Percentiles rank a stretch among this genome's conserved stretches.
Conservation (phyloP, 1,140 invertebrate species). For the Drosophila orosa region DNA sequence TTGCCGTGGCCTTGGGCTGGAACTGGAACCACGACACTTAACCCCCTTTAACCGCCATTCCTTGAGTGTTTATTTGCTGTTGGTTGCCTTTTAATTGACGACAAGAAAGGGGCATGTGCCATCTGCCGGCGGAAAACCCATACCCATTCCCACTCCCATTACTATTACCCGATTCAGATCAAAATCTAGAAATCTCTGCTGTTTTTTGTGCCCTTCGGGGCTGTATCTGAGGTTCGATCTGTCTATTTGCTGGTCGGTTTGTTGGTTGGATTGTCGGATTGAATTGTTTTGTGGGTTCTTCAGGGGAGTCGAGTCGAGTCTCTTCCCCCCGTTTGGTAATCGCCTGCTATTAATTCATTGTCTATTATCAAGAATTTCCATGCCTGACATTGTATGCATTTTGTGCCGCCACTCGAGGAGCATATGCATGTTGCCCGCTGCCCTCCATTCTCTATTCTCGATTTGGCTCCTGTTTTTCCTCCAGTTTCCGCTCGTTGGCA, state of each 20-base stretch:
- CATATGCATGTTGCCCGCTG: slow-evolving; percentile 64
- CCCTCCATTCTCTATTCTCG: slow-evolving; percentile 6
- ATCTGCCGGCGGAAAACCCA: slow-evolving; percentile 54
- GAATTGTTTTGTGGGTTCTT: slow-evolving; percentile 22
- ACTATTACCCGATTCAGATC: neutral
- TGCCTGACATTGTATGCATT: slow-evolving; percentile 81
- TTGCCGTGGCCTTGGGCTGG: slow-evolving; percentile 43
- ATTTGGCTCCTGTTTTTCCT: slow-evolving; percentile 16
- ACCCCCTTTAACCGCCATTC: slow-evolving; percentile 48
- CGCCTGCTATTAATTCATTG: slow-evolving; percentile 81
- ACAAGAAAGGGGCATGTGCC: slow-evolving; percentile 67
- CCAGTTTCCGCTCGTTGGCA: slow-evolving; percentile 1
- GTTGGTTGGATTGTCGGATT: slow-evolving; percentile 26
- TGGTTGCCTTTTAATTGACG: slow-evolving; percentile 66
- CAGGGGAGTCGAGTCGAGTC: neutral
- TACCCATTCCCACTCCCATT: neutral
- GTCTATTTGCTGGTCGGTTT: slow-evolving; percentile 52
- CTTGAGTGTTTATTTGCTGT: slow-evolving; percentile 43
- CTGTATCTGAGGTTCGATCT: slow-evolving; percentile 58
- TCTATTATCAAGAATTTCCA: slow-evolving; percentile 76
- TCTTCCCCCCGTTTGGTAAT: slow-evolving; percentile 50
- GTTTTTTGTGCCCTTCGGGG: slow-evolving; percentile 40
- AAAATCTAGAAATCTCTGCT: slow-evolving; percentile 18
- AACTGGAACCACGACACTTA: slow-evolving; percentile 7
- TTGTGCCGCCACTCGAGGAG: slow-evolving; percentile 63